Base-by-base conservation (phyloP, 2,797 vertebrate species). In the Hipposideros larvatus region DNA sequence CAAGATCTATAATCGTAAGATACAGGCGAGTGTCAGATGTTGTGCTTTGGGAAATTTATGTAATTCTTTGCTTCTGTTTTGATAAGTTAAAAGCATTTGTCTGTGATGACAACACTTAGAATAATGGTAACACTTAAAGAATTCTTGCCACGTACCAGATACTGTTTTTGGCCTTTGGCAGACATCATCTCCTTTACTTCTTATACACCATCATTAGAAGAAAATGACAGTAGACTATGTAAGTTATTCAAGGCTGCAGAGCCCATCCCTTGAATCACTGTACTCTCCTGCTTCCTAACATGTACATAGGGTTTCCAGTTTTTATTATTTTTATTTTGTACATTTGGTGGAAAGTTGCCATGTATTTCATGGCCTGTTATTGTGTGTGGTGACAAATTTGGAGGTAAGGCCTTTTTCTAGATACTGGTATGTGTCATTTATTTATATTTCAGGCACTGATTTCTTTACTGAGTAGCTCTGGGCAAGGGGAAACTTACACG, bases 1-100 rank as follows among this genome's bases (percentile, higher is more conserved):
- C 51, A 85, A 77, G 34, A 63, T 80, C 43, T 90, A 0, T 95
- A 74, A 48, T 75, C 31, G 65, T 96, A 55, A 95, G 77, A 55
- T 86, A 46, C 4, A 66, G 2, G 41, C 90, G 37, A 55, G 24
- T 74, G 21, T 71, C 63, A 92, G 18, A 87, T 92, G 18, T 92
- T 92, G 18, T 92, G 34, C 70, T 97, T 86, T 66, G 37, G 95
- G 21, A 91, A 8, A 75, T 26, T 80, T 79, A 71, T 19, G 2
- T 94, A 59, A 68, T 93, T 93, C 34, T 95, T 92, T 14, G 74
- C 70, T 90, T 80, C 41, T 88, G 34, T 94, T 85, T 92, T 95
- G 84, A 43, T 92, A 18, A 65, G 13, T 51, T 48, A 59, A 59
- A 79, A 57, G 18, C 3, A 59, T 75, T 84, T 68, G 53, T 93